Evolutionary conservation across 2,113 vertebrate genomes (phyloP).

Genomic region (Corapipo altera): DNA sequence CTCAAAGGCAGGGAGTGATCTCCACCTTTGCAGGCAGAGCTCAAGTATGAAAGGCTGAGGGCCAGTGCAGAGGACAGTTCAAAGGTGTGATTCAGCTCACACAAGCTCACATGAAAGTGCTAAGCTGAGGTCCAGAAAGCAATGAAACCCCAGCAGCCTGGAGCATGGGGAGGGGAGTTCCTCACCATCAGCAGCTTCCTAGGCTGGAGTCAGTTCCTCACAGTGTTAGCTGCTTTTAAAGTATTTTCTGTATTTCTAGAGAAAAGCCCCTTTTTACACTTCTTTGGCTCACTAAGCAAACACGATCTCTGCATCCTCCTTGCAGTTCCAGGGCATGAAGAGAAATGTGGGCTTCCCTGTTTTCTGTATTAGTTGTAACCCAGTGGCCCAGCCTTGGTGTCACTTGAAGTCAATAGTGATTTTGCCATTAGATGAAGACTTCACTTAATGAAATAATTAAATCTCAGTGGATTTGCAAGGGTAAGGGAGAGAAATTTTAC

Average conservation of each 20-base stretch:
- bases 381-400: background rate
- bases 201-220: background rate
- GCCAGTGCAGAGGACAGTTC: constrained; percentile 17
- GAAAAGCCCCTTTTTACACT: background rate
- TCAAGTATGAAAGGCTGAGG: constrained; percentile 4
- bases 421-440: background rate
- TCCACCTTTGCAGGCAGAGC: constrained; percentile 22
- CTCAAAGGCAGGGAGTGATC: constrained; percentile 55
- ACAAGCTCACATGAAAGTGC: constrained; percentile 23
- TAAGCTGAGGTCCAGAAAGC: background rate
- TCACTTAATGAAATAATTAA: background rate
- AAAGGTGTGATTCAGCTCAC: constrained; percentile 33
- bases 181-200: background rate
- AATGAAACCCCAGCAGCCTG: constrained; percentile 21
- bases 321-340: background rate
- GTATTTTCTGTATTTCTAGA: background rate
- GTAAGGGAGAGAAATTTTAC: background rate
- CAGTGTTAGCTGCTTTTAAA: background rate
- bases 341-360: background rate
- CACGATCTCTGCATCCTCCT: background rate
- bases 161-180: background rate
- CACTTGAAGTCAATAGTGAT: background rate
- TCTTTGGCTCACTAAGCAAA: background rate
- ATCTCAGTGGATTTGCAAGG: background rate
- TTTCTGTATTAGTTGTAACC: background rate